phyloP scores from a whole-genome alignment of 2,797 vertebrate genomes.

The Leptatherina wallacei region DNA sequence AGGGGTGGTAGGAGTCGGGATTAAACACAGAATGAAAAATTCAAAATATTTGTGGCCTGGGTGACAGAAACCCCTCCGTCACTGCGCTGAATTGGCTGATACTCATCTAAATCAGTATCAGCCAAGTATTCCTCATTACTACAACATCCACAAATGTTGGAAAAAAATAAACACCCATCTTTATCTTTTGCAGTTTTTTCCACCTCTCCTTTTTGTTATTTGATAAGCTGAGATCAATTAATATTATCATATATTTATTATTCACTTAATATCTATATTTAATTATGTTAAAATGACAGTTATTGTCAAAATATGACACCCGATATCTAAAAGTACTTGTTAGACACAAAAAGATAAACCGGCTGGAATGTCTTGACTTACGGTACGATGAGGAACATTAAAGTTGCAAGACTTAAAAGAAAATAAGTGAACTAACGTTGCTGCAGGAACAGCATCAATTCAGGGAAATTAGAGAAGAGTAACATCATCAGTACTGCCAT shows the following conservation, averaged over 20 bases:
- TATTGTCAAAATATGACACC: background rate
- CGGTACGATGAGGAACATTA: background rate
- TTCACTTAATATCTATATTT: no score
- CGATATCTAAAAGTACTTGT: background rate
- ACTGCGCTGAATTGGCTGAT: no score
- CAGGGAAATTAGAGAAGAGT: conserved; percentile 13
- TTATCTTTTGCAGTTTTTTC: background rate
- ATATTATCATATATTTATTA: no score
- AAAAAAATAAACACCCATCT: background rate
- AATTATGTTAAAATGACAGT: no score
- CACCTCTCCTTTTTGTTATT: no score
- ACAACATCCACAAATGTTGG: background rate
- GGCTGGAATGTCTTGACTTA: background rate
- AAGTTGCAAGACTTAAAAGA: background rate
- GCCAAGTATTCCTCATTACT: background rate
- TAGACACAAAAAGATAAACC: background rate
- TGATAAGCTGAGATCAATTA: no score
- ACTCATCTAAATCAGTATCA: background rate
- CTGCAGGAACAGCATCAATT: background rate
- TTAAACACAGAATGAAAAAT: conserved; percentile 24
- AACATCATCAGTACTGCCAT: conserved; percentile 9
- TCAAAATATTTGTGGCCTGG: background rate
- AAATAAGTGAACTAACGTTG: background rate
- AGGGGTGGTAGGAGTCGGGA: conserved; percentile 13
- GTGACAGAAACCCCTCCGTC: background rate